Base-by-base conservation (phyloP, 2,113 vertebrate genomes). In the Mirza zaza region DNA sequence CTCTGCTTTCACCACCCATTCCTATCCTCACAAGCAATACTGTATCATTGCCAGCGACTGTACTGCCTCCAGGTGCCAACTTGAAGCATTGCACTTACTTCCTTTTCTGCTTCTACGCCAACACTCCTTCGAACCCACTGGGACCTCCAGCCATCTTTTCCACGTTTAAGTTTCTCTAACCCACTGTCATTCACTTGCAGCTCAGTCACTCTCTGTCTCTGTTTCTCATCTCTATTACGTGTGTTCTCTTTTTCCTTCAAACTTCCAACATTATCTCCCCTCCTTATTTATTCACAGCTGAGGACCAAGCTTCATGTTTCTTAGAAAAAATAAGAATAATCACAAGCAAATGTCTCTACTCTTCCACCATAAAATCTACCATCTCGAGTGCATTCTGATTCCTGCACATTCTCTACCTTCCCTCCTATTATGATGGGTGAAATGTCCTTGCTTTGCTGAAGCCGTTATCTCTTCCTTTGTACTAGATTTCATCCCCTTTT, bases 251-350 rank as follows among this genome's bases (percentile, higher is more conserved):
- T 48, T 93, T 42, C 25, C 70, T 89, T 86, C 32, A n/a, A 67
- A 36, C 45, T 5, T 36, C 61, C 20, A 77, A 1, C 3, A 39
- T 92, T 77, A 14, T 80, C 71, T 85, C 75, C 57, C 39, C 42
- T 68, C 25, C 18, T 57, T 45, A 32, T 57, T 92, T 50, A 84
- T 68, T 90, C 21, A 18, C 23, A 70, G 6, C 7, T 71, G 23
- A 77, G 48, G 25, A 25, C 4, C 34, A 73, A 5, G 5, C 14
- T 93, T 92, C 48, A 13, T 11, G n/a, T 90, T 83, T 81, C 29
- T 34, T 92, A 90, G 73, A 90, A 71, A 77, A 63, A 71, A 15
- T 25, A 57, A 5, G 52, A 87, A 70, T 75, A 15, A 34, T 39
- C 21, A 27, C 6, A 71, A 76, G 36, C 20, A 93, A 67, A 92